Evolutionary conservation across 2,888 invertebrate species (phyloP).

Genomic region (Eristalinus aeneus): DNA sequence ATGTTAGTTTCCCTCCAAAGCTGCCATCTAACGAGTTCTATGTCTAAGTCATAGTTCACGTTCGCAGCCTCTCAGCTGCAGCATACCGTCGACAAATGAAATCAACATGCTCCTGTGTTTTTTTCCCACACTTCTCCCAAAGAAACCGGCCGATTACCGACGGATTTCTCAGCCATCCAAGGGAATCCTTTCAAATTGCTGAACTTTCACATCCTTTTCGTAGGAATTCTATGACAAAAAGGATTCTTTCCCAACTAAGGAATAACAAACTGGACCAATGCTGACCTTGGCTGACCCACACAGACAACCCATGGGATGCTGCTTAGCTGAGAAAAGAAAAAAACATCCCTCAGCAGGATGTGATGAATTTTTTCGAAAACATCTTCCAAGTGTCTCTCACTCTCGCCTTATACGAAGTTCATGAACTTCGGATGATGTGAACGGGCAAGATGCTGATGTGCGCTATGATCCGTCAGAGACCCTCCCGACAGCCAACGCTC

Average conservation of each 20-base stretch:
- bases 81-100: constrained; percentile 9
- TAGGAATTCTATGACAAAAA: constrained; percentile 14
- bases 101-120: constrained; percentile 24
- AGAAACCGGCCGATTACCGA: constrained; percentile 37
- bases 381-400: constrained; percentile 9
- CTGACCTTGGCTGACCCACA: constrained; percentile 64
- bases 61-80: constrained; percentile 43
- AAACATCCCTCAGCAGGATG: constrained; percentile 51
- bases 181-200: constrained; percentile 44
- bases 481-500: constrained; percentile 62
- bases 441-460: constrained; percentile 39
- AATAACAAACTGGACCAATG: constrained; percentile 53
- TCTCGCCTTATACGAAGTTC: constrained; percentile 29
- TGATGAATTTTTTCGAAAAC: constrained; percentile 60
- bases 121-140: constrained; percentile 59
- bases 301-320: constrained; percentile 46
- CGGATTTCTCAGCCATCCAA: constrained; percentile 41
- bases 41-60: constrained; percentile 41
- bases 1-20: neutral
- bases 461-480: constrained; percentile 38
- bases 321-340: neutral
- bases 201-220: constrained; percentile 64
- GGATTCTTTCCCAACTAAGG: neutral
- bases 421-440: constrained; percentile 42
- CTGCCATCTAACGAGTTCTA: neutral